phyloP scores from a whole-genome alignment of 2,797 vertebrate species.

The Gymnodraco acuticeps region DNA sequence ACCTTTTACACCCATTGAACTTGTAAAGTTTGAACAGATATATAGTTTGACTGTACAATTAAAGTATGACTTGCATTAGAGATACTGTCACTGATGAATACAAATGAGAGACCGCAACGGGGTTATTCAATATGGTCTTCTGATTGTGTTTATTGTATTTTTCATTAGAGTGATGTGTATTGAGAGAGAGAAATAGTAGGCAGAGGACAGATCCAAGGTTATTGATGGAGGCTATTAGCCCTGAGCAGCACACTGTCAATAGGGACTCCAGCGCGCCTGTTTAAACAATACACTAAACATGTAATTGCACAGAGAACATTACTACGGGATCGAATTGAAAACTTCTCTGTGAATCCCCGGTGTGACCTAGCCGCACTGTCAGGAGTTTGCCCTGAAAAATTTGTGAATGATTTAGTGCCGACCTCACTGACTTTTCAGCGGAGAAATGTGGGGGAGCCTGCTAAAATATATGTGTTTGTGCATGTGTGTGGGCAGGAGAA shows the following conservation, averaged over 20 bases:
- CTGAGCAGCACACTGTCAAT: slow-evolving; percentile 76
- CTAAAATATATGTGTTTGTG: slow-evolving; percentile 25
- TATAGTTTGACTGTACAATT: slow-evolving; percentile 48
- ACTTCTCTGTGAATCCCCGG: slow-evolving; percentile 59
- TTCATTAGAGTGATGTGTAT: slow-evolving; percentile 80
- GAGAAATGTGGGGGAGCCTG: slow-evolving; percentile 41
- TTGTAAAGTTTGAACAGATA: slow-evolving; percentile 13
- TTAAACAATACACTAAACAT: slow-evolving; percentile 82
- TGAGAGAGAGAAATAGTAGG: slow-evolving; percentile 73
- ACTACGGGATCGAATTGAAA: slow-evolving; percentile 73
- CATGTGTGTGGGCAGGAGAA: slow-evolving; percentile 26
- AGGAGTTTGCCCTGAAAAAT: slow-evolving; percentile 69
- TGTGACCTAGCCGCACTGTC: slow-evolving; percentile 64
- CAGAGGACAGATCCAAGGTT: slow-evolving; percentile 81
- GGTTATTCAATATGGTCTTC: slow-evolving; percentile 74
- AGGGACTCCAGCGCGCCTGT: slow-evolving; percentile 66
- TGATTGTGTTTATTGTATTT: slow-evolving; percentile 83
- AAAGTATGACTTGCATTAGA: slow-evolving; percentile 74
- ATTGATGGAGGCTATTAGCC: slow-evolving; percentile 84
- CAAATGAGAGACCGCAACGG: slow-evolving; percentile 67
- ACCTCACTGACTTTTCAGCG: slow-evolving; percentile 60
- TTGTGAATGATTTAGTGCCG: slow-evolving; percentile 63
- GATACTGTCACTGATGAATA: slow-evolving; percentile 80
- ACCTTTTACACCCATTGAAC: slow-evolving; percentile 3
- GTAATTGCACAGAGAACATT: slow-evolving; percentile 77